Evolutionary conservation across 2,888 invertebrate species (phyloP), one percentile per base, ranked within the genome.

Genomic region (Euplagia quadripunctaria): DNA sequence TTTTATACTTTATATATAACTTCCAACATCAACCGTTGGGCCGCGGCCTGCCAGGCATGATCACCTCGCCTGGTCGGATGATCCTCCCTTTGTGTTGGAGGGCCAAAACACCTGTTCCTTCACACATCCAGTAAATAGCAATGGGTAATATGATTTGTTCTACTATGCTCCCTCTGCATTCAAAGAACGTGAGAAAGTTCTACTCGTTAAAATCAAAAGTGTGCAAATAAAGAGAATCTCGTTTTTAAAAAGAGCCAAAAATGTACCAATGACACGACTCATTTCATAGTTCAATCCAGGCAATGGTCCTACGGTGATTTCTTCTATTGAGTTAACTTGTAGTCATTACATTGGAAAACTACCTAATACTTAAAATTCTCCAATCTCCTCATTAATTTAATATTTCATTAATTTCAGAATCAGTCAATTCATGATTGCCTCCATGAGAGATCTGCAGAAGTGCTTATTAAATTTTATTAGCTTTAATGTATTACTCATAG

Each of bases 381-480:
- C n/a, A 5, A 31, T 61, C 20, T 31, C 12, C 9, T 61, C 11
- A 1, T 2, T 20, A 14, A 61, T 61, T 31, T 61, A 52, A 8
- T 58, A 58, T 64, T 55, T 67, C 64, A 52, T 67, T 72, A 72
- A 65, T 78, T 78, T 77, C 1, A 73, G 70, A 82, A 82, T 63
- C 66, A 75, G 72, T 31, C n/a, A 69, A 77, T 63, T 66, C 71
- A 75, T 72, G 68, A 80, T 69, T 55, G 65, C 65, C 63, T 71
- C 66, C 17, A 74, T 71, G 17, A 75, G 43, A 65, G 63, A 80
- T 75, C 74, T 76, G 43, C 79, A 68, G 68, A 75, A 85, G 82
- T 73, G 82, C 78, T 88, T 85, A 90, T 88, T 85, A 86, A 80
- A 78, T 83, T 88, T 89, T 87, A 91, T 86, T 87, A 88, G 77